Evolutionary conservation across 1,140 invertebrate genomes (phyloP), one percentile per base, ranked within the genome.

Genomic region (Chrysoperla carnea): DNA sequence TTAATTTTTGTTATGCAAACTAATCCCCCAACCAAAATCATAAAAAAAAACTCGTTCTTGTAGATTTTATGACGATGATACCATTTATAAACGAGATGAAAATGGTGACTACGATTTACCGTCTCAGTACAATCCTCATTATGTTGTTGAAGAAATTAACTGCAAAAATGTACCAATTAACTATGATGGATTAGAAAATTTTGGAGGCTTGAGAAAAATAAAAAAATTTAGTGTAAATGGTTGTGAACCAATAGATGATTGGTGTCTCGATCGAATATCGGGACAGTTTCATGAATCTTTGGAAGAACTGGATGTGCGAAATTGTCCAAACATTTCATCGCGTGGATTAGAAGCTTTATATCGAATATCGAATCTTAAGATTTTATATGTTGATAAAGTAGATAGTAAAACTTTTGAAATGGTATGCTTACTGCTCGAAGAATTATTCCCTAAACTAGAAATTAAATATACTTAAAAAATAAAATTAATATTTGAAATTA

Each of bases 101-200:
- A 51, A 68, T n/a, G 56, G 59, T 4, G 51, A 63, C 12, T 54
- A 57, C 37, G 52, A 67, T 36, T 55, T 89, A 23, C 82, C 83
- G 14, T 49, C 48, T 1, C 52, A 43, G 4, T 78, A 66, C 46
- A 51, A 72, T 47, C 54, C 66, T 1, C 55, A 56, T 6, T 73
- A 70, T 43, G 56, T 69, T 42, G 31, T 89, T 37, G 73, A 81
- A 56, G 76, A 68, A 12, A 62, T 89, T 39, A 79, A 87, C 61
- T 73, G 69, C 12, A 72, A 69, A 14, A 60, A 68, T 31, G 67
- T 76, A 41, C 43, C 62, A 12, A 35, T 88, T 0, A 60, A 69
- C 50, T 84, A 81, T 57, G 78, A 86, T 62, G 79, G 77, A 15
- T 52, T 84, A n/a, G 60, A 71, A 15, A 81, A 80, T 54, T 58